A percentile compares a stretch with the other conserved stretches of the same genome.
Conservation (phyloP, 2,113 vertebrate species). For the Pedetes capensis region DNA sequence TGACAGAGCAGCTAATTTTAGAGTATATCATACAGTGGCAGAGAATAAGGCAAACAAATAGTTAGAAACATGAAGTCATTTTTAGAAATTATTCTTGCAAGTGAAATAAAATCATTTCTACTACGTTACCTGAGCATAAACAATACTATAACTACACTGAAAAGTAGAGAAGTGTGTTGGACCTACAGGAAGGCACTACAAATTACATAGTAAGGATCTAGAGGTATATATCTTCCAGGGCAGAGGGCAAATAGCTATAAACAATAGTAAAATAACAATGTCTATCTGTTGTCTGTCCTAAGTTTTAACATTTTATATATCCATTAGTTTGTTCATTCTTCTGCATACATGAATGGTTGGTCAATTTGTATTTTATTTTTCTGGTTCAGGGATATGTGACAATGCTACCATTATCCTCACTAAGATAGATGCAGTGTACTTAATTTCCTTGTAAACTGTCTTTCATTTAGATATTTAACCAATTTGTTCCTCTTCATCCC, state of each 20-base stretch:
- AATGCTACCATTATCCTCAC: not conserved
- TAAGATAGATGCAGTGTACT: not conserved
- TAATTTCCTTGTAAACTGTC: not conserved
- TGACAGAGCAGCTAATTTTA: not conserved
- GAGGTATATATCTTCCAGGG: not conserved
- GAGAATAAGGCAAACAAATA: not conserved
- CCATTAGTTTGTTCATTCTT: not conserved
- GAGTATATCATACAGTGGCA: not conserved
- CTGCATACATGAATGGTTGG: not conserved
- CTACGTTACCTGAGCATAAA: not conserved
- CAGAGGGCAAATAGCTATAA: not conserved
- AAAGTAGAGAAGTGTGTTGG: not conserved
- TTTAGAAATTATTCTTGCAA: not conserved
- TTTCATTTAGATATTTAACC: not conserved
- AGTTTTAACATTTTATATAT: not conserved
- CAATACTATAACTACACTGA: not conserved
- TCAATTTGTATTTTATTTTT: not conserved
- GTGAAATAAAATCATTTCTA: not conserved
- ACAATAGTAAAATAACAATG: not conserved
- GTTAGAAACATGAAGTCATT: not conserved
- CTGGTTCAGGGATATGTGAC: not conserved
- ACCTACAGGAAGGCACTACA: not conserved
- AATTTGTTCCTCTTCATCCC: not conserved
- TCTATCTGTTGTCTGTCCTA: not conserved
- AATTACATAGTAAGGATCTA: too few species aligned